Base-by-base conservation (phyloP, 2,113 vertebrate genomes). In the Aldabrachelys gigantea region DNA sequence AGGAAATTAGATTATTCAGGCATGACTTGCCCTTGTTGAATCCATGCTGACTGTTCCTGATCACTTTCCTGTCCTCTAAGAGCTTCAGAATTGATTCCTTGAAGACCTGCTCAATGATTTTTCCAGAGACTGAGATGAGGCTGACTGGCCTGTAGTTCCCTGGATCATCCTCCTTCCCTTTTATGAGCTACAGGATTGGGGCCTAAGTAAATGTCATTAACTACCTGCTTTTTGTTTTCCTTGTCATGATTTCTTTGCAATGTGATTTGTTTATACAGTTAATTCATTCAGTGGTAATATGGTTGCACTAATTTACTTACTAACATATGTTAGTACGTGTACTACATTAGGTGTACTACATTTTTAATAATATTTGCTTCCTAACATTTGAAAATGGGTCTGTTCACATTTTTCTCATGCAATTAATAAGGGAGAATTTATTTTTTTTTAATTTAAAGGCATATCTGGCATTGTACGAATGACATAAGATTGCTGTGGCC, bases 101-200 rank as follows among this genome's bases (percentile, higher is more conserved):
- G 47, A 47, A 9, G 47, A 47, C 47, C 47, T 47, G 47, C 47
- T 47, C 47, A 47, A 47, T 47, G 47, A 47, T 47, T 47, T 47
- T 47, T 47, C 47, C 10, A 47, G 47, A 2, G 47, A 47, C 47
- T 47, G 2, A 47, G 47, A 10, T 47, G 47, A 47, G 47, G 47
- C 9, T 47, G 47, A 10, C 47, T 47, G 47, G 47, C 47, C 47
- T 47, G 47, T 47, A 47, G 47, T 47, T 47, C 47, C 47, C 10
- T 10, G 8, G 47, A 47, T 47, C 47, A 8, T 47, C 47, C 47
- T 47, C 10, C 47, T 47, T 47, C 47, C 47, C 47, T 47, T 47
- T 47, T 59, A 11, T 47, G 31, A 91, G 5, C 24, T 87, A 80
- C 0, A 0, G 10, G 13, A 65, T 1, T 10, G 2, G 0, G 54